Evolutionary conservation across 2,797 vertebrate genomes (phyloP).

Genomic region (Chelidonichthys spinosus): DNA sequence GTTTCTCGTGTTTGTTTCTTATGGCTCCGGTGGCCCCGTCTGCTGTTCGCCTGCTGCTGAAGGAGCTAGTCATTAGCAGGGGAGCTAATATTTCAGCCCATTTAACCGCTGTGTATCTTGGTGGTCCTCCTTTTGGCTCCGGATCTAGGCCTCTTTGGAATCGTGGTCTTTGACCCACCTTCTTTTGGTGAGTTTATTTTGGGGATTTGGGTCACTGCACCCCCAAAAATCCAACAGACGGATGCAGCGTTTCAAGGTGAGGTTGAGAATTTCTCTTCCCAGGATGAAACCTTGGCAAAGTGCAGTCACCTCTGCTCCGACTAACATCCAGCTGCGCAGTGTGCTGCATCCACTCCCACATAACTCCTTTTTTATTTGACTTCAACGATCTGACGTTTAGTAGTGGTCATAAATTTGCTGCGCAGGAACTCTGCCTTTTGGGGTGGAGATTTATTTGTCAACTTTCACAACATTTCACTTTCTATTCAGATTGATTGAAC

Average conservation of each 20-base stretch:
- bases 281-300: conserved; percentile 56
- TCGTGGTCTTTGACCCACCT: conserved; percentile 68
- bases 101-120: conserved; percentile 88
- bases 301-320: conserved; percentile 41
- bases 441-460: conserved; percentile 70
- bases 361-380: conserved; percentile 68
- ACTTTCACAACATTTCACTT: conserved; percentile 71
- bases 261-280: conserved; percentile 40
- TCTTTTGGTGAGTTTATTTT: conserved; percentile 72
- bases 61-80: conserved; percentile 77
- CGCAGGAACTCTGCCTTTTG: conserved; percentile 53
- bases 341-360: conserved; percentile 43
- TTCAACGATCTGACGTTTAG: conserved; percentile 67
- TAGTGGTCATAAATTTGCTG: conserved; percentile 53
- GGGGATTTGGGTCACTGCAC: conserved; percentile 71
- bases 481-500: conserved; percentile 65
- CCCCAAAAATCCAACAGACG: conserved; percentile 65
- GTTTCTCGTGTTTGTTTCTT: conserved; percentile 63
- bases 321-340: conserved; percentile 50
- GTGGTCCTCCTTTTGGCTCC: conserved; percentile 84
- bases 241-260: conserved; percentile 62
- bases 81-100: conserved; percentile 90
- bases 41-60: conserved; percentile 62
- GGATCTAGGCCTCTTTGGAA: conserved; percentile 65
- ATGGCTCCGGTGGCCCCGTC: conserved; percentile 51